phyloP scores from a whole-genome alignment of 2,797 vertebrate genomes.

The Babyrousa celebensis region DNA sequence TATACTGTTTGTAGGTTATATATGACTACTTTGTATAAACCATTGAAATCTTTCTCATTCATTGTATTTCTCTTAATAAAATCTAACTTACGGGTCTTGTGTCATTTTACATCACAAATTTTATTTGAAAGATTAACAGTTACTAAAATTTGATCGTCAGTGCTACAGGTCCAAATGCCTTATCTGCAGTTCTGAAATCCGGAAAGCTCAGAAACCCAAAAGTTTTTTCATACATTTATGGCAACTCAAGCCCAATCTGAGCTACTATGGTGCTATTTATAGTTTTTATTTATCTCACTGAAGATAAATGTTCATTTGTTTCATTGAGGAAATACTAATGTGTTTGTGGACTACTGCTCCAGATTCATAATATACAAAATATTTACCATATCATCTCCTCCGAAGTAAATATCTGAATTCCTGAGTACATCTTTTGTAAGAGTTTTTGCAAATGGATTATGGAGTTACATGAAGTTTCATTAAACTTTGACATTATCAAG shows the following conservation, averaged over 20 bases:
- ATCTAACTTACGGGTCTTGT: background rate
- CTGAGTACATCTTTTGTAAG: background rate
- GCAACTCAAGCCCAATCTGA: conserved; percentile 6
- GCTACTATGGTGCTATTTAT: background rate
- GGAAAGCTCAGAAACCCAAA: conserved; percentile 6
- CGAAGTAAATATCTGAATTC: conserved; percentile 45
- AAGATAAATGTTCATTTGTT: conserved; percentile 23
- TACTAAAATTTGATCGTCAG: conserved; percentile 55
- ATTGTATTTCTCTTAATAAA: conserved; percentile 58
- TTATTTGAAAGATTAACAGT: conserved; percentile 63
- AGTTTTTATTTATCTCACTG: conserved; percentile 36
- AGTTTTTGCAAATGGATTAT: conserved; percentile 47
- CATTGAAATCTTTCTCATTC: conserved; percentile 1
- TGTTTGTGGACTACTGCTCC: background rate
- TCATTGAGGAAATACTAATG: conserved; percentile 44
- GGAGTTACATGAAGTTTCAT: conserved; percentile 1
- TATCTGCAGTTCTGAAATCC: conserved; percentile 3
- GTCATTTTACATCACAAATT: conserved; percentile 46
- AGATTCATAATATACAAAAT: background rate
- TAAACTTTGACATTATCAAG: conserved; percentile 15
- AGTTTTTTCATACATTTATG: conserved; percentile 8
- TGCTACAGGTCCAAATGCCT: conserved; percentile 26
- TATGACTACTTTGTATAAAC: conserved; percentile 51
- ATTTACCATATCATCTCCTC: background rate
- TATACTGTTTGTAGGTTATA: conserved; percentile 8